These are phyloP conservation scores for Archegozetes longisetosus DNA, from an alignment of 1,140 invertebrate species.

Conservation along the genomic window DNA sequence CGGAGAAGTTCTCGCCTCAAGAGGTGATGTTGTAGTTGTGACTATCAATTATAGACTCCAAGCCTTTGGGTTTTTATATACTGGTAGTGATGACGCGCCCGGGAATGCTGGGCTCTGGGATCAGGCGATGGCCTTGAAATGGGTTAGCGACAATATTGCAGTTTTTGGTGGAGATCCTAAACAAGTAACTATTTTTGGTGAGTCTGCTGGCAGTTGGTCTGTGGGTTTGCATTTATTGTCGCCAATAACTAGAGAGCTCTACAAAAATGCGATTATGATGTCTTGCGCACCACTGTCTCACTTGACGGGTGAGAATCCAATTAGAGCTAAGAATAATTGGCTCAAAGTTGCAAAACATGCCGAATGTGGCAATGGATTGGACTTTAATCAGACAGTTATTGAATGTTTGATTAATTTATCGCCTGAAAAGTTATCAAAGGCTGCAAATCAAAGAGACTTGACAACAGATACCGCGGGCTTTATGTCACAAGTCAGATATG, in stretches of 20 bases:
- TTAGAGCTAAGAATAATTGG: not conserved
- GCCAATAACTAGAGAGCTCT: conserved; percentile 6
- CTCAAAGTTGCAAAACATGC: not conserved
- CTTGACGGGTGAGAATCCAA: not conserved
- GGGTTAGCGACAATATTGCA: conserved; percentile 27
- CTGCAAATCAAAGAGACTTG: no score
- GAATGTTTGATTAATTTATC: conserved; percentile 30
- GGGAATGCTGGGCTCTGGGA: conserved; percentile 25
- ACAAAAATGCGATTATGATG: conserved; percentile 1
- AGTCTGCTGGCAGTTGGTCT: conserved; percentile 27
- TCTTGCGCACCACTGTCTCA: not conserved
- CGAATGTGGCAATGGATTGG: not conserved
- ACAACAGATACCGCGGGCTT: no score
- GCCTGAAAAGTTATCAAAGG: no score
- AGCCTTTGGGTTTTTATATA: conserved; percentile 11
- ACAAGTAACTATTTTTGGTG: conserved; percentile 29
- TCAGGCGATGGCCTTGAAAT: no score
- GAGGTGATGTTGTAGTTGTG: conserved; percentile 44
- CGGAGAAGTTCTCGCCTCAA: no score
- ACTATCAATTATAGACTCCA: conserved; percentile 35
- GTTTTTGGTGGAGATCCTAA: no score
- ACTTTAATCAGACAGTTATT: not conserved
- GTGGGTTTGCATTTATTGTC: conserved; percentile 22
- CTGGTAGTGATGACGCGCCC: not conserved
- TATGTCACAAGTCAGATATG: no score